Conservation (phyloP, 2,113 vertebrate species). For the Pyrgilauda ruficollis region DNA sequence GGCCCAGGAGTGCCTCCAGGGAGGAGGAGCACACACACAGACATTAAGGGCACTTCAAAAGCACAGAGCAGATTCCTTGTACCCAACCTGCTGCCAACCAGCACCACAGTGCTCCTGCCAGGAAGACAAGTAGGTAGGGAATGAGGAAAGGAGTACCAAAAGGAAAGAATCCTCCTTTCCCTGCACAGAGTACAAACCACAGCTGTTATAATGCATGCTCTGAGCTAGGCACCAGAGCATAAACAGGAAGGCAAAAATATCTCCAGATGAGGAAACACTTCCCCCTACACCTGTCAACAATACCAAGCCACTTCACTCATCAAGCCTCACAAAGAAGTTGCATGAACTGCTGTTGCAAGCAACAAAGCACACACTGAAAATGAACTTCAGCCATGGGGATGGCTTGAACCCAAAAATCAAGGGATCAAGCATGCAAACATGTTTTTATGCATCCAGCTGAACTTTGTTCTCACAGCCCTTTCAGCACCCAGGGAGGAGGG, state of each 20-base stretch:
- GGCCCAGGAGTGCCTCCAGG: fast-evolving
- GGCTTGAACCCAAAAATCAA: not conserved
- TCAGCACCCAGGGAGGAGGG: not conserved
- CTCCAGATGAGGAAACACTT: not conserved
- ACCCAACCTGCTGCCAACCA: not conserved
- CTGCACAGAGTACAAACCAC: not conserved
- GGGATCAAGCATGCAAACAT: not conserved
- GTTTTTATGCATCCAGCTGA: not conserved
- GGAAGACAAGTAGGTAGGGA: not conserved
- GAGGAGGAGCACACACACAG: not conserved
- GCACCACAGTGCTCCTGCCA: not conserved
- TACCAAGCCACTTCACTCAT: not conserved
- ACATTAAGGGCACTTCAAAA: not conserved
- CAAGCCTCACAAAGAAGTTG: not conserved
- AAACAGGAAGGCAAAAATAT: not conserved
- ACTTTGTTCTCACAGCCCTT: not conserved
- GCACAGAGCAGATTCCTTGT: not conserved
- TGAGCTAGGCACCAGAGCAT: not conserved
- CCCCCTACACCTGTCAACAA: not conserved
- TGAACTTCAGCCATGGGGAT: not conserved
- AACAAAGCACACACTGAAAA: not conserved
- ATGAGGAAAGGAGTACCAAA: not conserved
- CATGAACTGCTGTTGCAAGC: not conserved
- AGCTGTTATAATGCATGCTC: not conserved
- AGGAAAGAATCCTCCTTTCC: not conserved